A percentile compares a stretch with the other conserved stretches of the same genome.
phyloP scores from a whole-genome alignment of 1,140 invertebrate species.

The Drosophila nasuta region DNA sequence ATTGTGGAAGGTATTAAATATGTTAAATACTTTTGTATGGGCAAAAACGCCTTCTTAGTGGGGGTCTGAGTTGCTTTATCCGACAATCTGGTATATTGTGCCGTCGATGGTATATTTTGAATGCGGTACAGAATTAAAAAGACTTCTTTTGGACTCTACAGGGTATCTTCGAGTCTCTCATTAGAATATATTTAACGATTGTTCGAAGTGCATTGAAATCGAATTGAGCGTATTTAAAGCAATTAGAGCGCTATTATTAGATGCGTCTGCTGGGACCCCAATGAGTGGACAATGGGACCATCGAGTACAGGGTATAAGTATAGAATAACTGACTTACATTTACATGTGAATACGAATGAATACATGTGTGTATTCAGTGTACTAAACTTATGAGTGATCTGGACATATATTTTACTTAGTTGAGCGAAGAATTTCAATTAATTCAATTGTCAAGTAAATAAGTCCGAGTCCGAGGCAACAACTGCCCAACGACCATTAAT shows the following conservation, averaged over 20 bases:
- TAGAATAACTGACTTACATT: constrained; percentile 1
- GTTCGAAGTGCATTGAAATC: constrained; percentile 3
- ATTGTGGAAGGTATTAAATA: too few species aligned
- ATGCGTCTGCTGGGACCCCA: background rate
- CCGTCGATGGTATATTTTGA: too few species aligned
- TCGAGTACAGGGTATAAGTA: constrained; percentile 11
- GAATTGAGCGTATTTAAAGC: constrained; percentile 1
- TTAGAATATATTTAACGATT: background rate
- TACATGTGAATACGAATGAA: constrained; percentile 3
- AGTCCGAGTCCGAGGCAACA: constrained; percentile 13
- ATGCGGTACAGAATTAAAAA: too few species aligned
- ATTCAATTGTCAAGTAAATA: constrained; percentile 68
- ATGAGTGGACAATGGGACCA: background rate
- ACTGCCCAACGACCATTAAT: constrained; percentile 45
- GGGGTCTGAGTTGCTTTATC: too few species aligned
- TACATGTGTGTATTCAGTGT: background rate
- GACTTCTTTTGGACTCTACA: too few species aligned
- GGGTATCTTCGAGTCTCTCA: background rate
- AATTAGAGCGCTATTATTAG: constrained; percentile 12
- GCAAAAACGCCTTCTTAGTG: too few species aligned
- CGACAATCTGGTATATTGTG: too few species aligned
- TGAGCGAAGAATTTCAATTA: constrained; percentile 79
- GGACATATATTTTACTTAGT: constrained; percentile 61
- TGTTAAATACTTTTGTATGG: too few species aligned
- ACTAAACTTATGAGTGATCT: constrained; percentile 35